Percentiles rank a stretch among this genome's conserved stretches.
Conservation (phyloP, 2,797 vertebrate species). For the Gouania willdenowi region DNA sequence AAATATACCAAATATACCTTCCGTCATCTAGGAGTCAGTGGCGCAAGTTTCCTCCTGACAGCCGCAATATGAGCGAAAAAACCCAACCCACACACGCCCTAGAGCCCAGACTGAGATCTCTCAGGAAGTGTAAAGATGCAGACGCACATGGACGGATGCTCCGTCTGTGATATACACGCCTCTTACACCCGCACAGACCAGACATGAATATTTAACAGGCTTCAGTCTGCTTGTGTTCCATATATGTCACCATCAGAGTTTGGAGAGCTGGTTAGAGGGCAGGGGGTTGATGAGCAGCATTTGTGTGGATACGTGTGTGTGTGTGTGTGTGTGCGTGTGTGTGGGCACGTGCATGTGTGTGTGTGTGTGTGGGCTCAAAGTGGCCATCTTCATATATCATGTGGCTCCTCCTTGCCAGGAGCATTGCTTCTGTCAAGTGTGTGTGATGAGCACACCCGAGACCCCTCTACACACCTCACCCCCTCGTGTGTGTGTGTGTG, state of each 20-base stretch:
- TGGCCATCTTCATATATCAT: slow-evolving; percentile 70
- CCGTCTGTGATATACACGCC: slow-evolving; percentile 22
- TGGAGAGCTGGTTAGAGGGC: slow-evolving; percentile 61
- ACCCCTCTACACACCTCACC: slow-evolving; percentile 33
- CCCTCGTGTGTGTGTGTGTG: slow-evolving; percentile 4
- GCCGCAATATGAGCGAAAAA: no score
- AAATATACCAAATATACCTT: no score
- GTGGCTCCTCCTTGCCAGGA: slow-evolving; percentile 59
- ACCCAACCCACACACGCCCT: background rate
- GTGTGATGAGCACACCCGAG: slow-evolving; percentile 64
- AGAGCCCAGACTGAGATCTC: slow-evolving; percentile 19
- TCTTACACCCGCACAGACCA: slow-evolving; percentile 51
- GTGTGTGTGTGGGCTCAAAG: slow-evolving; percentile 31
- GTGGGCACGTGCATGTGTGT: slow-evolving; percentile 7
- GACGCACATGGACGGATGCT: background rate
- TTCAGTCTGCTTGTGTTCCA: slow-evolving; percentile 67
- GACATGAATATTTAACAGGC: slow-evolving; percentile 76
- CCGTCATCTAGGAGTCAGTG: no score
- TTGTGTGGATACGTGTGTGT: slow-evolving; percentile 9
- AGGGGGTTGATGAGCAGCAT: slow-evolving; percentile 49
- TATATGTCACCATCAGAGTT: slow-evolving; percentile 70
- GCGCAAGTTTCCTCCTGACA: no score
- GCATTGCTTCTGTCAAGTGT: slow-evolving; percentile 66
- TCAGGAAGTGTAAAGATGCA: slow-evolving; percentile 12
- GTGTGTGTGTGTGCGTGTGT: slow-evolving; percentile 8